Base-by-base conservation (phyloP, 2,888 invertebrate species). In the Orthonychiurus folsomi region DNA sequence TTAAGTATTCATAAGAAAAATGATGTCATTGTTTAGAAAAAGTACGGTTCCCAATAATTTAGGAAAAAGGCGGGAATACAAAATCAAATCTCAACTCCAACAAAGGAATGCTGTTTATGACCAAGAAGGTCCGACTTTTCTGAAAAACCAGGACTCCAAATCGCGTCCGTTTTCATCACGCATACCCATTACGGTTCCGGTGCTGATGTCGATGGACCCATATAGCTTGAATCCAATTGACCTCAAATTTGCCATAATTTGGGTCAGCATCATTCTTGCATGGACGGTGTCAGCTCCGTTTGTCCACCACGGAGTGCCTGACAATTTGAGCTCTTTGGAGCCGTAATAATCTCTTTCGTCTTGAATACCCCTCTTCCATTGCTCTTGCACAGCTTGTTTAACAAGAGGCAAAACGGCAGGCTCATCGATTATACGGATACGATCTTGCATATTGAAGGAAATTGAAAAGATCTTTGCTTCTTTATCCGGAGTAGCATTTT, bases 391-490 rank as follows among this genome's bases (percentile, higher is more conserved):
- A 2, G 68, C 66, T 23, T 66, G 50, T 25, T 56, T 56, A 25
- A 50, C 54, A 3, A 3, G 2, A 20, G 60, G 64, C 24, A 66
- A 23, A 2, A 63, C 20, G n/a, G 50, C 50, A 1, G 67, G 65
- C 2, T 65, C 65, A 18, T 57, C 67, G 47, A 67, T 65, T 1
- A 67, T 21, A 1, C 65, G 63, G 52, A 67, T 60, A n/a, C 57
- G 37, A 26, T 65, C 63, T n/a, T 50, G n/a, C 56, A 48, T 25
- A 27, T 63, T 67, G 48, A 65, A 67, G 1, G 61, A 60, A 2
- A 67, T 52, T 1, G 56, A 50, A 63, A 67, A 67, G 2, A 67
- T 27, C n/a, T 65, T 56, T 3, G 61, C 56, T 20, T 67, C 66
- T 12, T 64, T 58, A 26, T 61, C 63, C 2, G 60, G 61, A 15